These are phyloP conservation scores for Bostrychus sinensis DNA, from an alignment of 2,113 vertebrate genomes.

Conservation along the genomic window DNA sequence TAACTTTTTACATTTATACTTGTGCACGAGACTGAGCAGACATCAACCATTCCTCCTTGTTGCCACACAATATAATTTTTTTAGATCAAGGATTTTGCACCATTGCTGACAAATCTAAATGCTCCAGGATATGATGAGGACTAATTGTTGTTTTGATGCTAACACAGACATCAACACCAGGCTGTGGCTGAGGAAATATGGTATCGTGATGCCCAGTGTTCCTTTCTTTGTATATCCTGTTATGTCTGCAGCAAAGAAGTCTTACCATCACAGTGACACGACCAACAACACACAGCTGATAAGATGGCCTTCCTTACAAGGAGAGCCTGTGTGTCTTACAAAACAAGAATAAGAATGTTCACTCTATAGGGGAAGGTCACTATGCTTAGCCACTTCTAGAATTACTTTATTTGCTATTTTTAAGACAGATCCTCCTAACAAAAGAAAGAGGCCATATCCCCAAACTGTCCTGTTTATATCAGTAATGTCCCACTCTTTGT, in stretches of 20 bases:
- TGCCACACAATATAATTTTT: too few relatives aligned
- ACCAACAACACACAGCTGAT: conserved; percentile 21
- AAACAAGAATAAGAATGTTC: not conserved
- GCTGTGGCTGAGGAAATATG: conserved; percentile 19
- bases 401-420: too few relatives aligned
- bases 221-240: conserved; percentile 35
- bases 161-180: not conserved
- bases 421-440: too few relatives aligned
- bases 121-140: not conserved
- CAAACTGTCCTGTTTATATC: too few relatives aligned
- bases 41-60: not conserved
- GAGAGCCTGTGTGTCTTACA: not conserved
- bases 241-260: conserved; percentile 42
- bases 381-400: too few relatives aligned
- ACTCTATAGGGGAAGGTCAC: too few relatives aligned
- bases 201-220: conserved; percentile 24
- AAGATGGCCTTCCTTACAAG: not conserved
- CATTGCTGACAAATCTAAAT: not conserved
- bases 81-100: not conserved
- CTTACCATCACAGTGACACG: conserved; percentile 17
- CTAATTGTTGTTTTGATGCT: conserved; percentile 40
- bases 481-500: too few relatives aligned
- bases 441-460: too few relatives aligned
- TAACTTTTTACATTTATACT: not conserved
- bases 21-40: too few relatives aligned